Conservation (phyloP, 1,140 invertebrate species). For the Polypedilum pembai region DNA sequence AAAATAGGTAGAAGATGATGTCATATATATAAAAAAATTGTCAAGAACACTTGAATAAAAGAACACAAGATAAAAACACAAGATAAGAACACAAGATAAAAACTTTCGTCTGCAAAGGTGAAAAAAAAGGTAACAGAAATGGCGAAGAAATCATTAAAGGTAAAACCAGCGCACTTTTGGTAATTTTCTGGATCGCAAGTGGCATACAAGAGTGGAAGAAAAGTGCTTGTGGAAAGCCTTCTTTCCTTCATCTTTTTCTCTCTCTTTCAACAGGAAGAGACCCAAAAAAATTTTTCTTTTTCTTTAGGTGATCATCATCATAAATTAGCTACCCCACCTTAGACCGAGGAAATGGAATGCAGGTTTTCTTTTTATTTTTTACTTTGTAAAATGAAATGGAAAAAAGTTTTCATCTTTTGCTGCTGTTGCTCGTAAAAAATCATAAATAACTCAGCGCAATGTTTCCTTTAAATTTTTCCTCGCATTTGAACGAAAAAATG, state of each 20-base stretch:
- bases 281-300: background rate
- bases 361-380: background rate
- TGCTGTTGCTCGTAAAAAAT: background rate
- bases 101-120: no score
- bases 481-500: no score
- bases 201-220: background rate
- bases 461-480: background rate
- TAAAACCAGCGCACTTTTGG: background rate
- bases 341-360: background rate
- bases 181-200: background rate
- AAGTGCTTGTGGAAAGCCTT: no score
- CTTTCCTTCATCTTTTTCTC: background rate
- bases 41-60: no score
- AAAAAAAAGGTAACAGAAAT: no score
- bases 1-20: no score
- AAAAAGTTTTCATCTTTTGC: background rate
- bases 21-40: no score
- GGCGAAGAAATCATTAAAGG: no score
- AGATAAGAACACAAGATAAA: no score
- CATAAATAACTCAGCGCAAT: slow-evolving; percentile 17
- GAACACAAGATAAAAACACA: no score
- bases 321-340: slow-evolving; percentile 17
- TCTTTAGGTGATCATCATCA: slow-evolving; percentile 14
- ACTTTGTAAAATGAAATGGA: background rate
- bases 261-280: background rate